phyloP scores from a whole-genome alignment of 1,140 invertebrate species.

The Scylla paramamosain region DNA sequence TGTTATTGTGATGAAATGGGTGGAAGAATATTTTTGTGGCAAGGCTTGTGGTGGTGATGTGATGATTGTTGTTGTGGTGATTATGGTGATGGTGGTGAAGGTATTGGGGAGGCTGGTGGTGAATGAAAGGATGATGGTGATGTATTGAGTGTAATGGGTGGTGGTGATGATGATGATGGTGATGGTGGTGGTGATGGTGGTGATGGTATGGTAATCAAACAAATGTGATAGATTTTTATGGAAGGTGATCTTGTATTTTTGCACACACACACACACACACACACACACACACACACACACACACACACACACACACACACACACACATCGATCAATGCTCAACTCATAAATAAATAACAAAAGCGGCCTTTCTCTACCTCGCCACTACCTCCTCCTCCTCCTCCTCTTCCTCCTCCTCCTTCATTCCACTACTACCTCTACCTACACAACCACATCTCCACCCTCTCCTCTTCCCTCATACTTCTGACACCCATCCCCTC shows the following conservation, averaged over 20 bases:
- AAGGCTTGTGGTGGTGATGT: not conserved
- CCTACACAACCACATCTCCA: too few relatives aligned
- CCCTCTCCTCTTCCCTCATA: not conserved
- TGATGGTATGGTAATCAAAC: not conserved
- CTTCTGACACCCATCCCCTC: not conserved
- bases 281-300: constrained; percentile 3
- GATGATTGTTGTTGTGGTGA: not conserved
- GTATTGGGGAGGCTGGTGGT: not conserved
- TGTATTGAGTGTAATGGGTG: too few relatives aligned
- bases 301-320: constrained; percentile 20
- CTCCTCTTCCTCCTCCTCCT: not conserved
- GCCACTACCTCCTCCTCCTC: not conserved
- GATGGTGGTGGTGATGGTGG: not conserved
- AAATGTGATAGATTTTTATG: too few relatives aligned
- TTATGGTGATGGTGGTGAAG: not conserved
- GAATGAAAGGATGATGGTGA: not conserved
- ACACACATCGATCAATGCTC: not conserved
- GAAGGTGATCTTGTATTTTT: too few relatives aligned
- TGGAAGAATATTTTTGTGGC: too few relatives aligned
- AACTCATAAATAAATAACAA: not conserved
- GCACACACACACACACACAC: too few relatives aligned
- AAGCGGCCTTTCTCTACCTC: not conserved
- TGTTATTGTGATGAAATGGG: too few relatives aligned
- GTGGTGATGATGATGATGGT: not conserved
- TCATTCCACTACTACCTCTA: too few relatives aligned